These are phyloP conservation scores for Thunnus thynnus DNA, from an alignment of 2,113 vertebrate genomes.

Conservation along the genomic window DNA sequence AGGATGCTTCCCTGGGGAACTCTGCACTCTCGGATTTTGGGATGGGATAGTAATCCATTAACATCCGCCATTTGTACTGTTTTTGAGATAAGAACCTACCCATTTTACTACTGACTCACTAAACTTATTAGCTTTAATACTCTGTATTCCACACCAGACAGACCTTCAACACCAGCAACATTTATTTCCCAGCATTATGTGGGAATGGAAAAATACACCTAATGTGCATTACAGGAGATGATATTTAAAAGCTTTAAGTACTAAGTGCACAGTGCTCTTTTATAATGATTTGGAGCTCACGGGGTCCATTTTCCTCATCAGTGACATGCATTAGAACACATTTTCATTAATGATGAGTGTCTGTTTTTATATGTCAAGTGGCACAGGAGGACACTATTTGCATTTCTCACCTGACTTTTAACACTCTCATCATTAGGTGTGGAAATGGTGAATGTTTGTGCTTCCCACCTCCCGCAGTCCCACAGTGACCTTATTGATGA, in stretches of 20 bases:
- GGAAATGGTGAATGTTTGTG: constrained; percentile 6
- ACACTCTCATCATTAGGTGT: constrained; percentile 6
- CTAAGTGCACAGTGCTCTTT: not conserved
- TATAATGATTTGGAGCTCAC: not conserved
- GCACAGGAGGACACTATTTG: constrained; percentile 12
- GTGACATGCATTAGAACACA: constrained; percentile 35
- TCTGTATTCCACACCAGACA: constrained; percentile 50
- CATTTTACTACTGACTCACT: too few species aligned
- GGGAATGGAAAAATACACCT: constrained; percentile 32
- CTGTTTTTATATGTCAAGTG: constrained; percentile 10
- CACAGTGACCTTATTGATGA: not conserved
- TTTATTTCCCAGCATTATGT: constrained; percentile 15
- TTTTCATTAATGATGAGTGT: constrained; percentile 56
- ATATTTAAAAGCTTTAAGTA: constrained; percentile 32
- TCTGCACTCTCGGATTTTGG: too few species aligned
- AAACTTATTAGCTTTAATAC: constrained; percentile 27
- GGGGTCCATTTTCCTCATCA: not conserved
- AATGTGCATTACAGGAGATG: not conserved
- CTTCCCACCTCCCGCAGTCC: not conserved
- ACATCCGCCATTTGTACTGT: too few species aligned
- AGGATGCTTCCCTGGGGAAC: too few species aligned
- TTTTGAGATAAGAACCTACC: too few species aligned
- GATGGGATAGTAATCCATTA: too few species aligned
- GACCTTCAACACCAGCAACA: not conserved
- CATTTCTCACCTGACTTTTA: constrained; percentile 40